Conservation (phyloP, 2,113 vertebrate genomes). For the Clarias batrachus region DNA sequence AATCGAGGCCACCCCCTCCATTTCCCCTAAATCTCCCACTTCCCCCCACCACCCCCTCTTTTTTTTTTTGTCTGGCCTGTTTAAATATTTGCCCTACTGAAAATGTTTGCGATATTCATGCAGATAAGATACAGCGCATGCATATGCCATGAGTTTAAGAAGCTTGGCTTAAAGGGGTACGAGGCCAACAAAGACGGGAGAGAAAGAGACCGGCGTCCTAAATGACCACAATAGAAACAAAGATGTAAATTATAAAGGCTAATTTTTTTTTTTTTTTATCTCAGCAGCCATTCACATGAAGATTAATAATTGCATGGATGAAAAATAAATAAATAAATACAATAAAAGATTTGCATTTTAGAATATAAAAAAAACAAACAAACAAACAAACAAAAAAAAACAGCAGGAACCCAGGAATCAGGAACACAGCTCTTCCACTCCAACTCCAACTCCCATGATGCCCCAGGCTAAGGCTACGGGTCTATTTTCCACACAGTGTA, state of each 20-base stretch:
- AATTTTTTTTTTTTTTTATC: constrained; percentile 53
- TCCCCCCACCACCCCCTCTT: constrained; percentile 53
- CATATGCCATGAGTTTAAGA: constrained; percentile 75
- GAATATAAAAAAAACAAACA: background rate
- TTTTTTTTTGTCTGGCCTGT: constrained; percentile 69
- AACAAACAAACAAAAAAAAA: constrained; percentile 14
- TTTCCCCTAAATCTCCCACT: constrained; percentile 19
- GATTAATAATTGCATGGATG: constrained; percentile 5
- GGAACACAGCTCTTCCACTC: constrained; percentile 37
- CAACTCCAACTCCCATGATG: constrained; percentile 78
- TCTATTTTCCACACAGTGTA: constrained; percentile 69
- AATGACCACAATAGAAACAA: constrained; percentile 58
- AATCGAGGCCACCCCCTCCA: constrained; percentile 14
- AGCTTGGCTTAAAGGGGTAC: constrained; percentile 68
- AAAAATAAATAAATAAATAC: background rate
- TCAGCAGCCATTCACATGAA: constrained; percentile 24
- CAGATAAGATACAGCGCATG: constrained; percentile 73
- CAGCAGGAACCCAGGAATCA: constrained; percentile 37
- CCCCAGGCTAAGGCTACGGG: constrained; percentile 69
- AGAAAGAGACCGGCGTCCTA: constrained; percentile 65
- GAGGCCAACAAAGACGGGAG: constrained; percentile 70
- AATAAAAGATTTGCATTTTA: background rate
- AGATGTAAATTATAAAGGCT: constrained; percentile 72
- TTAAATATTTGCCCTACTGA: constrained; percentile 77
- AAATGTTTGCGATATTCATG: constrained; percentile 70